Percentiles rank a stretch among this genome's conserved stretches.
These are phyloP conservation scores for Chorisops tibialis DNA, from an alignment of 2,888 invertebrate species.

Conservation along the genomic window DNA sequence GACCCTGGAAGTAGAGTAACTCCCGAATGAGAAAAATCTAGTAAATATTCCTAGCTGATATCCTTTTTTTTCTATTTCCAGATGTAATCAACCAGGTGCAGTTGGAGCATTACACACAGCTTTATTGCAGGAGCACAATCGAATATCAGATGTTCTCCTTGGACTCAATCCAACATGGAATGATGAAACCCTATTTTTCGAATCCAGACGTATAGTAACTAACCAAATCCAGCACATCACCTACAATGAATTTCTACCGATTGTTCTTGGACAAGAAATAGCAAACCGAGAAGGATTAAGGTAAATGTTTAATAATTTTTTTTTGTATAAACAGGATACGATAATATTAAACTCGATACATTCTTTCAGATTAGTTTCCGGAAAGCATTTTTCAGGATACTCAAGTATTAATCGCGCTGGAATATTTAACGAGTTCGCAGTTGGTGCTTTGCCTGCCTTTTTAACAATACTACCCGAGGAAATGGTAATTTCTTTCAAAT, in stretches of 20 bases:
- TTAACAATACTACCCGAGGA: constrained; percentile 71
- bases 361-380: constrained; percentile 58
- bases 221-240: constrained; percentile 83
- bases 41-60: no score
- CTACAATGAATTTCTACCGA: constrained; percentile 77
- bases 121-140: constrained; percentile 74
- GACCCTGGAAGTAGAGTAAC: no score
- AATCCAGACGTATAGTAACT: constrained; percentile 69
- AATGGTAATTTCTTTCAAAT: constrained; percentile 54
- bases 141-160: constrained; percentile 67
- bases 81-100: constrained; percentile 63
- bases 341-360: neutral
- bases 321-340: neutral
- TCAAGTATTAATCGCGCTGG: constrained; percentile 78
- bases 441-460: constrained; percentile 70
- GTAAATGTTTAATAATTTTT: constrained; percentile 49
- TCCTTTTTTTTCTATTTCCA: no score
- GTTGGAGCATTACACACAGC: constrained; percentile 70
- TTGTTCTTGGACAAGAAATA: constrained; percentile 61
- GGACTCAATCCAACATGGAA: constrained; percentile 75
- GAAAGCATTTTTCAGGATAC: constrained; percentile 75
- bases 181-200: constrained; percentile 71
- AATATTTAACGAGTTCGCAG: constrained; percentile 72
- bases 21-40: no score
- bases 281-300: constrained; percentile 54